Base-by-base conservation (phyloP, 1,140 invertebrate species). In the Telenomus remus region DNA sequence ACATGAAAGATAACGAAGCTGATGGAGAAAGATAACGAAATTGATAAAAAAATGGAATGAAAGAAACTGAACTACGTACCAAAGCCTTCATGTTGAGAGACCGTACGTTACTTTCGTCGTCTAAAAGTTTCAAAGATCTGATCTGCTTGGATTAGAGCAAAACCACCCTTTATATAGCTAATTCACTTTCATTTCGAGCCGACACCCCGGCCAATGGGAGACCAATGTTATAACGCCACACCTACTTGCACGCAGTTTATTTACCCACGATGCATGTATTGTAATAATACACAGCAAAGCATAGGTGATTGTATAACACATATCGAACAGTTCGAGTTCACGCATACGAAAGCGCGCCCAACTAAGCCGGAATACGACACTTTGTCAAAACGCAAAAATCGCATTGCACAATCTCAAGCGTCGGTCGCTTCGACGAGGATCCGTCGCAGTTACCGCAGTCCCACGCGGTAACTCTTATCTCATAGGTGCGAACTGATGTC, bases 131-230 rank as follows among this genome's bases (percentile, higher is more conserved):
- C 57, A 71, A 82, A 80, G 80, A 85, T 80, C 72, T 61, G 75
- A 76, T 87, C 83, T 86, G 85, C 53, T 65, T 81, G 78, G 48
- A 49, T 76, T 76, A 44, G 64, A 49, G 35, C 70, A 83, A 86
- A 88, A 84, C 83, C 79, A 87, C 87, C 87, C 87, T 88, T 87
- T 88, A 88, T 87, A 88, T 87, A 88, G 87, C 79, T 81, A 87
- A 85, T 86, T 85, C 75, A 87, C 87, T 87, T 88, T 87, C 87
- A 87, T 87, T 87, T 86, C 74, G 61, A 80, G 27, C 80, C 56
- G 76, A 60, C 82, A 84, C 80, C 85, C 84, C 84, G n/a, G 80
- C 84, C 81, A 81, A 79, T 79, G 53, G 70, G 66, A 83, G 84
- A 76, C 86, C 83, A 86, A 87, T 85, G 72, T 75, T 80, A 81